A percentile compares a stretch with the other conserved stretches of the same genome.
phyloP scores from a whole-genome alignment of 2,797 vertebrate species.

The Pterois miles region DNA sequence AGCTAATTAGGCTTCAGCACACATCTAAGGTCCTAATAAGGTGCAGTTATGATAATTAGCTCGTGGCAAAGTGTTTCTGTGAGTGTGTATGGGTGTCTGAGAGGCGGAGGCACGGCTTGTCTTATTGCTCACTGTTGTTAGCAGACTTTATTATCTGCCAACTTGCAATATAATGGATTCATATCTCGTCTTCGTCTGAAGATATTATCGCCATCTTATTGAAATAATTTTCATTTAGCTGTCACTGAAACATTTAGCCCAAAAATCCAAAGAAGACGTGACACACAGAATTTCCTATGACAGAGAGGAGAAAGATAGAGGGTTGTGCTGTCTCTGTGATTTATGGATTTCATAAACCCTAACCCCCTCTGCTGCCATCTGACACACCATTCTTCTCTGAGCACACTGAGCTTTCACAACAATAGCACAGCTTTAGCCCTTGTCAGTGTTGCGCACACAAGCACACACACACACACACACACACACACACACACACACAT shows the following conservation, averaged over 20 bases:
- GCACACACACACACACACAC: slow-evolving; percentile 9
- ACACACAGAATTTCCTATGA: slow-evolving; percentile 76
- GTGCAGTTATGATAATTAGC: slow-evolving; percentile 73
- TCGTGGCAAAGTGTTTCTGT: slow-evolving; percentile 52
- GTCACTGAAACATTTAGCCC: slow-evolving; percentile 73
- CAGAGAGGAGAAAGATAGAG: slow-evolving; percentile 59
- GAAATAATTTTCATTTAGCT: slow-evolving; percentile 78
- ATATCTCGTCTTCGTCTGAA: slow-evolving; percentile 62
- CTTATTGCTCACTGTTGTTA: slow-evolving; percentile 69
- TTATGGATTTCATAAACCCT: slow-evolving; percentile 87
- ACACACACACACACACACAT: slow-evolving; percentile 20
- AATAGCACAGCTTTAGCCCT: slow-evolving; percentile 67
- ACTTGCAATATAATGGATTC: slow-evolving; percentile 66
- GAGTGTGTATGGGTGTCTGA: slow-evolving; percentile 39
- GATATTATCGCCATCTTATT: slow-evolving; percentile 76
- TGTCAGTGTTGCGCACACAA: slow-evolving; percentile 49
- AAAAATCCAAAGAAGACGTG: slow-evolving; percentile 66
- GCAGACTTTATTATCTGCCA: slow-evolving; percentile 75
- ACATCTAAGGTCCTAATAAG: slow-evolving; percentile 68
- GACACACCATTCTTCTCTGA: slow-evolving; percentile 78
- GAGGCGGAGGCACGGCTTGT: slow-evolving; percentile 40
- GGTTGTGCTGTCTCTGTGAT: slow-evolving; percentile 80
- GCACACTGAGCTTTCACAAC: slow-evolving; percentile 68
- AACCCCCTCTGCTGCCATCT: slow-evolving; percentile 78
- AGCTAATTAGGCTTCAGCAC: slow-evolving; percentile 68